These are phyloP conservation scores for Darevskia nairensis DNA, from an alignment of 2,797 vertebrate species.

Conservation along the genomic window DNA sequence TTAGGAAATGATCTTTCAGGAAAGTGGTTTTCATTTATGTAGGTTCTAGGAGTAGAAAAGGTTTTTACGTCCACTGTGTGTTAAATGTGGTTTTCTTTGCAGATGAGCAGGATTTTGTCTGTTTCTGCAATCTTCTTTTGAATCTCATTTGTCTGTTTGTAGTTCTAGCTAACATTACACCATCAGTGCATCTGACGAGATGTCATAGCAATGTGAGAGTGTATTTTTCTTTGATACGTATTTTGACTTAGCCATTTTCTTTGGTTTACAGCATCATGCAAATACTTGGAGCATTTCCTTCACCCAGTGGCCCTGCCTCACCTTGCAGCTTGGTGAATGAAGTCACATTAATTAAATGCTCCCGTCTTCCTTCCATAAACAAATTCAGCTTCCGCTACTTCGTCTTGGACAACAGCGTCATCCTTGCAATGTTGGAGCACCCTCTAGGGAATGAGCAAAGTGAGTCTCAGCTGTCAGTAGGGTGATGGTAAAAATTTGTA, in stretches of 20 bases:
- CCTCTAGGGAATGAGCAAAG: slow-evolving; percentile 88
- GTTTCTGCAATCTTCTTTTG: background rate
- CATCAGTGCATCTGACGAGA: background rate
- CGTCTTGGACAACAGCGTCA: slow-evolving; percentile 90
- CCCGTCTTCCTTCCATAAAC: slow-evolving; percentile 89
- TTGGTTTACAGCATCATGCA: slow-evolving; percentile 91
- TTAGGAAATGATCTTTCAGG: background rate
- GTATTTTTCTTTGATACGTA: background rate
- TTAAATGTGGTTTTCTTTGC: background rate
- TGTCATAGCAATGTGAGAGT: background rate
- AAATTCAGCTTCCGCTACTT: slow-evolving; percentile 91
- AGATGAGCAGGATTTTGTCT: background rate
- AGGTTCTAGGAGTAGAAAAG: background rate
- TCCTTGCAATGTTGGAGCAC: slow-evolving; percentile 91
- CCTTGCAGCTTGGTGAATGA: slow-evolving; percentile 97
- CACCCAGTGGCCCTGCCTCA: slow-evolving; percentile 93
- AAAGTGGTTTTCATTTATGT: background rate
- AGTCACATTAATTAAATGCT: slow-evolving; percentile 92
- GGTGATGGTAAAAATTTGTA: background rate
- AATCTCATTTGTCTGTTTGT: background rate
- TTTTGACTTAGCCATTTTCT: slow-evolving; percentile 58
- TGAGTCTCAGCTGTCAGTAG: slow-evolving; percentile 71
- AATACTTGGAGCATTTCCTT: slow-evolving; percentile 94
- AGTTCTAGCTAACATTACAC: background rate
- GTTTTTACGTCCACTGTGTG: background rate